Evolutionary conservation across 2,797 vertebrate genomes (phyloP).

Genomic region (Catamblyrhynchus diadema): DNA sequence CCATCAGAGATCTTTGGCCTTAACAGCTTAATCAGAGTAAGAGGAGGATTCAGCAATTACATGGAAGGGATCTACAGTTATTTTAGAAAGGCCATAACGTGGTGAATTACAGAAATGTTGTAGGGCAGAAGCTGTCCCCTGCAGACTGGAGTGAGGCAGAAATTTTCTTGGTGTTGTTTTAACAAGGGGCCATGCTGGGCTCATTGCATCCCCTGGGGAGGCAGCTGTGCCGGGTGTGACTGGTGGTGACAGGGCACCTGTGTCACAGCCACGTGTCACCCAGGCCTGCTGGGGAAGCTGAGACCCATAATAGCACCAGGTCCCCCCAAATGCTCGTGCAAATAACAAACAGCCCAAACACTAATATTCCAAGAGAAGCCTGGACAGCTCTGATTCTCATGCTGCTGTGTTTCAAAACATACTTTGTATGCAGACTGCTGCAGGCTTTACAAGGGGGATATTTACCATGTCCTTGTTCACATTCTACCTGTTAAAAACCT

Average conservation of each 20-base stretch:
- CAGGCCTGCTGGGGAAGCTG: rapidly evolving
- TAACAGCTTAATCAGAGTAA: background rate
- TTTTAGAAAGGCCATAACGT: background rate
- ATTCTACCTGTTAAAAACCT: rapidly evolving
- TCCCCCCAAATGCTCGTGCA: rapidly evolving
- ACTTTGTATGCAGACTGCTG: background rate
- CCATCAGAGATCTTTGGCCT: background rate
- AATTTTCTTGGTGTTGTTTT: background rate
- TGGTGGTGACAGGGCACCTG: background rate
- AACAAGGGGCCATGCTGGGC: background rate
- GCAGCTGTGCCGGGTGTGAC: rapidly evolving
- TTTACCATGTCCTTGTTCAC: background rate
- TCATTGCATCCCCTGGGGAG: background rate
- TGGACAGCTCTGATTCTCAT: background rate
- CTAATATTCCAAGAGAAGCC: background rate
- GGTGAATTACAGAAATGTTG: background rate
- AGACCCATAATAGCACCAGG: rapidly evolving
- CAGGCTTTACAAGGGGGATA: background rate
- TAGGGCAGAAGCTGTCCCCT: background rate
- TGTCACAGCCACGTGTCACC: background rate
- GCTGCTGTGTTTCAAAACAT: background rate
- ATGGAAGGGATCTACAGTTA: background rate
- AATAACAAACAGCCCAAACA: background rate
- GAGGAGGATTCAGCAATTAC: background rate
- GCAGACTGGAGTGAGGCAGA: background rate